Evolutionary conservation across 2,113 vertebrate genomes (phyloP).

Genomic region (Diglossa brunneiventris): DNA sequence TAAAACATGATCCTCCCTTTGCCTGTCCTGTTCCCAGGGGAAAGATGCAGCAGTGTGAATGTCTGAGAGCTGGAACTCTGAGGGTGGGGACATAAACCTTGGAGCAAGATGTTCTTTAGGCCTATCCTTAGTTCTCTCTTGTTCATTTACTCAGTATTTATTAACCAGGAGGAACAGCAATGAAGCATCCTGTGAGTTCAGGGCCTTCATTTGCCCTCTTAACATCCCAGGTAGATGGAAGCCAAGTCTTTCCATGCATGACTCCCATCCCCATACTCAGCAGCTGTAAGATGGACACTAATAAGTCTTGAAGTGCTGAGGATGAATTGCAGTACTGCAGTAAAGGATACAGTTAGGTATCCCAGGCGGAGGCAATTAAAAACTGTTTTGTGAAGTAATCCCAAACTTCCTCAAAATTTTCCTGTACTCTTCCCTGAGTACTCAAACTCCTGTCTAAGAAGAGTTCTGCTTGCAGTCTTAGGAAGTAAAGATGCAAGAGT

Average conservation of each 20-base stretch:
- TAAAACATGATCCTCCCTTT: background rate
- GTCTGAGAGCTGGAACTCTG: background rate
- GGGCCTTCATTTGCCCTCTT: background rate
- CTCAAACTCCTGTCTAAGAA: background rate
- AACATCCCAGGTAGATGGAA: background rate
- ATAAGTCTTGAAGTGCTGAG: background rate
- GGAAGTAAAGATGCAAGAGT: background rate
- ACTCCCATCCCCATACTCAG: background rate
- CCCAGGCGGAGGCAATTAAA: background rate
- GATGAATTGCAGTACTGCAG: background rate
- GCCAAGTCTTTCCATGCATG: background rate
- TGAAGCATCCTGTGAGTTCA: background rate
- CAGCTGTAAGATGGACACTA: background rate
- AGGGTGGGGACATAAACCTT: background rate
- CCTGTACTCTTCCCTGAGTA: background rate
- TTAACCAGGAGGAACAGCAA: background rate
- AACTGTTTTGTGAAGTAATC: background rate
- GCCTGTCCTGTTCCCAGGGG: background rate
- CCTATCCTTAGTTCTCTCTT: background rate
- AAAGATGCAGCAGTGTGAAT: background rate
- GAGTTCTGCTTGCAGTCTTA: background rate
- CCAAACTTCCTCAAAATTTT: background rate
- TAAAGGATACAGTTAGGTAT: background rate
- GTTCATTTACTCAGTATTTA: background rate
- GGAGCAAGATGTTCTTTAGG: background rate